These are phyloP conservation scores for Diadema setosum DNA, from an alignment of 35 echinoderm and acorn worm species.

Conservation along the genomic window DNA sequence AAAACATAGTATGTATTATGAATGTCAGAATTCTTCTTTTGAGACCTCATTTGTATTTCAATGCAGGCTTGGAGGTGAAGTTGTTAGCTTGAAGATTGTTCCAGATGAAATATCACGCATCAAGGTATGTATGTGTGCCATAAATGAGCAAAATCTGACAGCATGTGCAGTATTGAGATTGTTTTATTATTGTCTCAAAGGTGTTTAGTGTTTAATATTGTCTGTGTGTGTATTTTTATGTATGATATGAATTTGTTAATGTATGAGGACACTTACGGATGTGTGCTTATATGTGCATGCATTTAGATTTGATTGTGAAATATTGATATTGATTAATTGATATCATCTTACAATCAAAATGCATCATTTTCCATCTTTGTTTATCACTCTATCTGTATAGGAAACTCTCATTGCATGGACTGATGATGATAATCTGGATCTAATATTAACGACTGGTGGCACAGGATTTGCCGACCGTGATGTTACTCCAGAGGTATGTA, in stretches of 20 bases:
- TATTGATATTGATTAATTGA: not conserved
- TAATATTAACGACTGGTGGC: constrained; percentile 90
- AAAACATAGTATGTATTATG: no score
- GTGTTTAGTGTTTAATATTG: no score
- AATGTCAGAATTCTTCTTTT: no score
- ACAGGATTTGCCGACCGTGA: constrained; percentile 91
- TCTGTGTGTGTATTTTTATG: no score
- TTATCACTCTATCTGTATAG: not conserved
- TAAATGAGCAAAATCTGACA: no score
- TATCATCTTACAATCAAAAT: no score
- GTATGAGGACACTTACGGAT: no score
- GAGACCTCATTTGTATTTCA: not conserved
- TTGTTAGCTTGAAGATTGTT: constrained; percentile 52
- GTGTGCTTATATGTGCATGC: no score
- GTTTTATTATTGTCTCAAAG: no score
- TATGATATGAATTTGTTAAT: no score
- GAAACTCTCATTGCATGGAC: constrained; percentile 71
- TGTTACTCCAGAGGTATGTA: constrained; percentile 90
- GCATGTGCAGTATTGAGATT: no score
- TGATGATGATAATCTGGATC: constrained; percentile 47
- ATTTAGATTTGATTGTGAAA: not conserved
- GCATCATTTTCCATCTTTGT: not conserved
- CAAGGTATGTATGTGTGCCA: constrained; percentile 50
- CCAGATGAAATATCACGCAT: constrained; percentile 67
- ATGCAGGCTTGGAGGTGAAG: constrained; percentile 32